Conservation (phyloP, 2,113 vertebrate genomes). For the Perognathus longimembris region DNA sequence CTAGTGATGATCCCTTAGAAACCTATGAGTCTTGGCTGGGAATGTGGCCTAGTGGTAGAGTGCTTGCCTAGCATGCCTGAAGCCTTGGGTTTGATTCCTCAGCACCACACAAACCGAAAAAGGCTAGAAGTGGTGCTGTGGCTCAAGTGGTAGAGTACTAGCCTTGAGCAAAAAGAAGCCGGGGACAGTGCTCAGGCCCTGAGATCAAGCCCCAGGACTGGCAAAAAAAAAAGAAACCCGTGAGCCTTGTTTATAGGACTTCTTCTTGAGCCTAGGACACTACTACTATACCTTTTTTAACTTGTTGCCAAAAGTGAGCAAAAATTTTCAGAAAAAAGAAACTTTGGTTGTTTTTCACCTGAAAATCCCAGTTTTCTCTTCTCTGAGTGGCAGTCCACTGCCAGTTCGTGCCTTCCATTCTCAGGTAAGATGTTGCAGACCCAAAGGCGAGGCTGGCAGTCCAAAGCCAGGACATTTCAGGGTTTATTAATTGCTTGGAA, state of each 20-base stretch:
- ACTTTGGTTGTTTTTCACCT: conserved; percentile 21
- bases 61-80: too few relatives aligned
- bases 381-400: background rate
- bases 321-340: background rate
- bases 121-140: too few relatives aligned
- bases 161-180: too few relatives aligned
- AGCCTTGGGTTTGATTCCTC: too few relatives aligned
- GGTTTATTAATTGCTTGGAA: conserved; percentile 76
- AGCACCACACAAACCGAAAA: too few relatives aligned
- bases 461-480: conserved; percentile 69
- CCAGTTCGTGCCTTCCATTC: conserved; percentile 28
- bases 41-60: too few relatives aligned
- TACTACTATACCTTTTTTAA: background rate
- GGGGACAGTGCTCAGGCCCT: too few relatives aligned
- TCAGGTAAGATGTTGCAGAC: conserved; percentile 26
- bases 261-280: background rate
- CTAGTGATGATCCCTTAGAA: background rate
- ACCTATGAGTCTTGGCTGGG: background rate
- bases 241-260: conserved; percentile 15
- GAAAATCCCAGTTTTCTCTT: conserved; percentile 49
- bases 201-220: too few relatives aligned
- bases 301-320: background rate
- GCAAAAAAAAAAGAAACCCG: too few relatives aligned
- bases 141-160: too few relatives aligned
- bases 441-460: conserved; percentile 64